Evolutionary conservation across 2,888 invertebrate genomes (phyloP).

Genomic region (Scaptomyza tumidula): DNA sequence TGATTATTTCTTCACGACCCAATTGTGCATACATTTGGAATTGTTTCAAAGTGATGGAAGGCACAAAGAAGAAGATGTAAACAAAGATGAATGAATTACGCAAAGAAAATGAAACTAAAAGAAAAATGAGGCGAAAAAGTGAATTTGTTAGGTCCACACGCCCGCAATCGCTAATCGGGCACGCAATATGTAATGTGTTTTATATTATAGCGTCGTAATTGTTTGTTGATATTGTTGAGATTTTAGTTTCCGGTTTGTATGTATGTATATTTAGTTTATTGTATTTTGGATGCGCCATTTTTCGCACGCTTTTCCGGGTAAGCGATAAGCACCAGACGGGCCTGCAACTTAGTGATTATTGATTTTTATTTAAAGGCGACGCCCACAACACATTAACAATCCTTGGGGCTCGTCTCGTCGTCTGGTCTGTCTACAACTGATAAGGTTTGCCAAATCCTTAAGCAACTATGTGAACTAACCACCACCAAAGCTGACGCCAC

Average conservation of each 20-base stretch:
- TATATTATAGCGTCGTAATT: slow-evolving; percentile 51
- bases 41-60: slow-evolving; percentile 26
- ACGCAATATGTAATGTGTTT: slow-evolving; percentile 62
- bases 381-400: slow-evolving; percentile 25
- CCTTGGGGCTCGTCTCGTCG: not conserved
- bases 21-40: slow-evolving; percentile 19
- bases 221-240: slow-evolving; percentile 46
- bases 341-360: slow-evolving; percentile 45
- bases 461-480: slow-evolving; percentile 30
- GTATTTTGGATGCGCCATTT: slow-evolving; percentile 64
- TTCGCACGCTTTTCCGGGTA: slow-evolving; percentile 56
- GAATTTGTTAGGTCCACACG: slow-evolving; percentile 20
- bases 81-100: slow-evolving; percentile 12
- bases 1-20: slow-evolving; percentile 22
- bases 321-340: slow-evolving; percentile 53
- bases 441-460: slow-evolving; percentile 50
- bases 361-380: slow-evolving; percentile 37
- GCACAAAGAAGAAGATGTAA: slow-evolving; percentile 2
- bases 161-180: slow-evolving; percentile 41
- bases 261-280: not conserved
- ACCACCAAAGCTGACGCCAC: slow-evolving; percentile 44
- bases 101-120: not conserved
- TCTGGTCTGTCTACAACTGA: slow-evolving; percentile 39
- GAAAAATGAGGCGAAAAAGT: slow-evolving; percentile 20
- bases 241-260: slow-evolving; percentile 62